Conservation (phyloP, 2,888 invertebrate species). For the Papilio protenor region DNA sequence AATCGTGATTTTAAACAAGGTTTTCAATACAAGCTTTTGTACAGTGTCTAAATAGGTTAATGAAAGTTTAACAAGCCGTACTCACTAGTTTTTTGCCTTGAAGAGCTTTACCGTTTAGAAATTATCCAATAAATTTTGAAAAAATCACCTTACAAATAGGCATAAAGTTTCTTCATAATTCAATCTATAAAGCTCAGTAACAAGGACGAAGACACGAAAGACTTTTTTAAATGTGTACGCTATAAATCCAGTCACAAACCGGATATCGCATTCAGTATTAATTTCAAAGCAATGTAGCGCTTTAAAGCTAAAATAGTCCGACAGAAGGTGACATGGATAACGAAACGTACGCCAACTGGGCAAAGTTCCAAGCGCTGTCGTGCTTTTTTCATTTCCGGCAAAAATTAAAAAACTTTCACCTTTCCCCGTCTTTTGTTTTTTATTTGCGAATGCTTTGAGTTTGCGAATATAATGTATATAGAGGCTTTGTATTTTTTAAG, state of each 20-base stretch:
- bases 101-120: too few relatives aligned
- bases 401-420: slow-evolving; percentile 38
- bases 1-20: too few relatives aligned
- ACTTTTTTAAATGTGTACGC: not conserved
- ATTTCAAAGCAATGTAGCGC: not conserved
- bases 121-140: too few relatives aligned
- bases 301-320: slow-evolving; percentile 19
- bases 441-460: slow-evolving; percentile 8
- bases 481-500: not conserved
- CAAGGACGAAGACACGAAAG: too few relatives aligned
- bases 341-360: slow-evolving; percentile 27
- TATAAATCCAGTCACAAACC: not conserved
- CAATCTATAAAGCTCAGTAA: too few relatives aligned
- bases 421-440: slow-evolving; percentile 30
- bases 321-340: slow-evolving; percentile 18
- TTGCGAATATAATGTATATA: not conserved
- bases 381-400: slow-evolving; percentile 32
- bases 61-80: too few relatives aligned
- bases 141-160: too few relatives aligned
- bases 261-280: not conserved
- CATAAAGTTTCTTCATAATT: too few relatives aligned
- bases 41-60: too few relatives aligned
- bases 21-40: too few relatives aligned
- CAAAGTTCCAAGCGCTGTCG: slow-evolving; percentile 32
- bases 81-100: too few relatives aligned